These are phyloP conservation scores for Melanargia galathea DNA, from an alignment of 2,888 invertebrate genomes.

Conservation along the genomic window DNA sequence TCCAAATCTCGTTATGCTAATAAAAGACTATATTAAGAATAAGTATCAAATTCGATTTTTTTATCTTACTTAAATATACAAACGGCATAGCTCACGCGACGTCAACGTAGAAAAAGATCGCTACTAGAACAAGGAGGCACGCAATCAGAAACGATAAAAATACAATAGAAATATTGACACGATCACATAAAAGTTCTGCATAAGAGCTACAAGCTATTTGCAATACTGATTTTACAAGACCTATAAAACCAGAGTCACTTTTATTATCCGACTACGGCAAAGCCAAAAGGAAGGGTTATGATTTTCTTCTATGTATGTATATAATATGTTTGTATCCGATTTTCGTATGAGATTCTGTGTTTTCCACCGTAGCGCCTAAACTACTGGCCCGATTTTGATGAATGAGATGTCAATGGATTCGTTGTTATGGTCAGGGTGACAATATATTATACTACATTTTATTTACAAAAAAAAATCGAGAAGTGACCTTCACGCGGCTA, in stretches of 20 bases:
- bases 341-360: no score
- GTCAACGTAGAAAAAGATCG: conserved; percentile 54
- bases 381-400: no score
- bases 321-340: no score
- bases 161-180: conserved; percentile 45
- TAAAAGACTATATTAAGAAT: conserved; percentile 14
- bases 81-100: conserved; percentile 64
- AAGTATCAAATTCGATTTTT: conserved; percentile 28
- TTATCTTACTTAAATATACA: conserved; percentile 46
- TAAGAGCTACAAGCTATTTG: conserved; percentile 38
- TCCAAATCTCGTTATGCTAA: conserved; percentile 15
- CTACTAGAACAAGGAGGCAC: conserved; percentile 50
- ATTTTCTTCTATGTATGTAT: no score
- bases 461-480: no score
- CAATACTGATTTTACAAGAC: conserved; percentile 24
- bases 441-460: no score
- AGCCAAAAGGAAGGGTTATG: no score
- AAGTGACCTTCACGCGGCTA: no score
- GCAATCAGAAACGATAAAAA: conserved; percentile 55
- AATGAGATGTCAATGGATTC: no score
- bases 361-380: no score
- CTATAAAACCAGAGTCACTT: conserved; percentile 23
- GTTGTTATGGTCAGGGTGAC: no score
- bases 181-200: conserved; percentile 40
- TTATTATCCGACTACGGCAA: no score